Evolutionary conservation across 2,797 vertebrate species (phyloP).

Genomic region (Notamacropus eugenii): DNA sequence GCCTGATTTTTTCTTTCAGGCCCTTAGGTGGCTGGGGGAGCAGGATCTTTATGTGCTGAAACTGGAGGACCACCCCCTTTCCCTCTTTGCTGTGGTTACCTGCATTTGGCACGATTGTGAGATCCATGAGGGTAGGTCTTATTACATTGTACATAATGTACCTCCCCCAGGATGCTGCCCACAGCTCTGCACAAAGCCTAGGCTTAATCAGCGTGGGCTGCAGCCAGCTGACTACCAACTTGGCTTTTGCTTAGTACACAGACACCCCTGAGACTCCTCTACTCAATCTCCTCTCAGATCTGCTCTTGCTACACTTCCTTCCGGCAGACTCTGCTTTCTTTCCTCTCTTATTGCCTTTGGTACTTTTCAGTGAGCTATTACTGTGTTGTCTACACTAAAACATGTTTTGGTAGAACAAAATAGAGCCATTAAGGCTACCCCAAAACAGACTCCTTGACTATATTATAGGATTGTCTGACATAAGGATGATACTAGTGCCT

Average conservation of each 20-base stretch:
- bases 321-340: not conserved
- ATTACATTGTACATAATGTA: no score
- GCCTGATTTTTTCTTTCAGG: not conserved
- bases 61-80: not conserved
- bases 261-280: not conserved
- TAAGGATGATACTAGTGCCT: no score
- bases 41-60: not conserved
- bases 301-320: not conserved
- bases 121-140: not conserved
- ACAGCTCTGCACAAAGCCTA: not conserved
- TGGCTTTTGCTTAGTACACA: not conserved
- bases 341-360: not conserved
- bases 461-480: no score
- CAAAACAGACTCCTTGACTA: no score
- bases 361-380: not conserved
- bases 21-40: not conserved
- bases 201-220: not conserved
- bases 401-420: no score
- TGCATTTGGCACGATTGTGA: not conserved
- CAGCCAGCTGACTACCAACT: not conserved
- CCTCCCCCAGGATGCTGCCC: not conserved
- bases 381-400: no score
- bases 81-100: not conserved
- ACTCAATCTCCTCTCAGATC: slow-evolving; percentile 1
- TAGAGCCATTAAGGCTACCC: no score